These are phyloP conservation scores for Eumaeus atala DNA, from an alignment of 1,140 invertebrate species.

Conservation along the genomic window DNA sequence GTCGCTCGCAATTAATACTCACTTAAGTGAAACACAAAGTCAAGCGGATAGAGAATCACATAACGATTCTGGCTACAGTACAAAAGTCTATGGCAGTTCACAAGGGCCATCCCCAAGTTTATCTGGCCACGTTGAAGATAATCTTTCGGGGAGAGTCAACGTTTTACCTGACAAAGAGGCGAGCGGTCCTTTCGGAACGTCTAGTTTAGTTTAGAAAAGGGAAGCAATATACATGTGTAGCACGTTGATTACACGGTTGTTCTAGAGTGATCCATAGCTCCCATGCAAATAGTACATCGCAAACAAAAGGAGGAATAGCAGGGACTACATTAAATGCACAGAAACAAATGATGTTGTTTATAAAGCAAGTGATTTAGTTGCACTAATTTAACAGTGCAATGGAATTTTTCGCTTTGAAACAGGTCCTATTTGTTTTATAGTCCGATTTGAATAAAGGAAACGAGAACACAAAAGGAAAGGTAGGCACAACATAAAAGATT, in stretches of 20 bases:
- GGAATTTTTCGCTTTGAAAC: no score
- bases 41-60: slow-evolving; percentile 79
- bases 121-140: slow-evolving; percentile 76
- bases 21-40: slow-evolving; percentile 67
- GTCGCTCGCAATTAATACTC: slow-evolving; percentile 69
- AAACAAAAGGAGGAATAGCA: no score
- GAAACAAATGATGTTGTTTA: no score
- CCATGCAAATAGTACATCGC: no score
- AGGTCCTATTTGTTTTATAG: no score
- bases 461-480: not conserved
- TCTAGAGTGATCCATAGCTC: not conserved
- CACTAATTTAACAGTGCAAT: no score
- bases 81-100: slow-evolving; percentile 84
- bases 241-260: slow-evolving; percentile 2
- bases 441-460: not conserved
- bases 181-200: slow-evolving; percentile 53
- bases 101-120: slow-evolving; percentile 85
- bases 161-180: slow-evolving; percentile 41
- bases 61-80: slow-evolving; percentile 87
- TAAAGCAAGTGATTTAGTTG: no score
- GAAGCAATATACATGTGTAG: not conserved
- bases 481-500: not conserved
- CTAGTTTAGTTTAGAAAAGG: slow-evolving; percentile 58
- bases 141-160: slow-evolving; percentile 50
- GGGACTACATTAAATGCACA: no score